Evolutionary conservation across 2,888 invertebrate genomes (phyloP).

Genomic region (Dicycla oo): DNA sequence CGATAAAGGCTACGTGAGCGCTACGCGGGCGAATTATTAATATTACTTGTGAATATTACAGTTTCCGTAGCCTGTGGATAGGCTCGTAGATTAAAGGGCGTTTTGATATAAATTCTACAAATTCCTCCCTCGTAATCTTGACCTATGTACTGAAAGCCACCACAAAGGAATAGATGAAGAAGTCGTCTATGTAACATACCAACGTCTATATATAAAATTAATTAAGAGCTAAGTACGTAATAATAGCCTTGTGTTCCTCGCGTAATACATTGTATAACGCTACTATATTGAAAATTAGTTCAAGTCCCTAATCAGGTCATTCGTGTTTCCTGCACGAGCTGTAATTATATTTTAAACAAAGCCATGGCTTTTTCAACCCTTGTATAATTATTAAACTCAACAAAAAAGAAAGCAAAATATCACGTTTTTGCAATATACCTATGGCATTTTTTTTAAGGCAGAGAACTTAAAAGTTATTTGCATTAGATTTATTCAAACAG

Average conservation of each 20-base stretch:
- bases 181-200: slow-evolving; percentile 30
- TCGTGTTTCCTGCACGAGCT: slow-evolving; percentile 38
- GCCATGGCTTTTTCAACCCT: not conserved
- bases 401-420: not conserved
- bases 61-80: slow-evolving; percentile 53
- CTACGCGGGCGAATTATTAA: slow-evolving; percentile 64
- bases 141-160: slow-evolving; percentile 15
- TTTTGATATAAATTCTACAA: slow-evolving; percentile 23
- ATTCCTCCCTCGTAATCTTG: slow-evolving; percentile 16
- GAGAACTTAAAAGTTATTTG: too few relatives aligned
- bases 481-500: not conserved
- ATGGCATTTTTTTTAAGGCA: not conserved
- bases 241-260: slow-evolving; percentile 21
- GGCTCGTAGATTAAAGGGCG: slow-evolving; percentile 33
- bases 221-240: slow-evolving; percentile 11
- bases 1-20: slow-evolving; percentile 67
- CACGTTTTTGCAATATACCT: not conserved
- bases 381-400: not conserved
- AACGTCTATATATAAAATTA: slow-evolving; percentile 11
- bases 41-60: slow-evolving; percentile 63
- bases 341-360: slow-evolving; percentile 36
- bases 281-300: slow-evolving; percentile 44
- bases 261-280: slow-evolving; percentile 11
- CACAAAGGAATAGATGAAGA: slow-evolving; percentile 45
- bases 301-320: slow-evolving; percentile 50